Evolutionary conservation across 2,888 invertebrate species (phyloP).

Genomic region (Crematogaster levior): DNA sequence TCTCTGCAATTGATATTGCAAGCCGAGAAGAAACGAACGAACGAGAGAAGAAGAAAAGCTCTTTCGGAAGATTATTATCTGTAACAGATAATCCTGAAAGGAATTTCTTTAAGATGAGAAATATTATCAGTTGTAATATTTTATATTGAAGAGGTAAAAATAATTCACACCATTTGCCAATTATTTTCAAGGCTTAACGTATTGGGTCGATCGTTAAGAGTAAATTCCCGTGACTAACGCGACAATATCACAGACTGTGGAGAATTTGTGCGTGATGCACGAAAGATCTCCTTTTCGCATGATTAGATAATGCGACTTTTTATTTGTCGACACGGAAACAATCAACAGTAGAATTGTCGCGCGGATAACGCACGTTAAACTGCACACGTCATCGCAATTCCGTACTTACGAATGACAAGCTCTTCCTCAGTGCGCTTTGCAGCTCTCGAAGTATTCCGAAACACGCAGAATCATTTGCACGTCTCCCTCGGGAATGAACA

Average conservation of each 20-base stretch:
- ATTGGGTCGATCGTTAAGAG: constrained; percentile 53
- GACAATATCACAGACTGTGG: constrained; percentile 49
- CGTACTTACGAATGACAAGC: neutral
- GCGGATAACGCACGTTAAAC: neutral
- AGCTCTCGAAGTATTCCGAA: neutral
- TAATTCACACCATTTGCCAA: constrained; percentile 30
- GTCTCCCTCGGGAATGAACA: neutral
- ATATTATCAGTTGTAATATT: neutral
- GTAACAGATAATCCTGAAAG: too few relatives aligned
- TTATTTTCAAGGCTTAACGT: constrained; percentile 61
- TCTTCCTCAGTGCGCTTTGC: neutral
- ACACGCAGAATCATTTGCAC: neutral
- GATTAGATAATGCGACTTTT: neutral
- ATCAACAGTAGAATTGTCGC: neutral
- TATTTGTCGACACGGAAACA: neutral
- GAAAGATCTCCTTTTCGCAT: neutral
- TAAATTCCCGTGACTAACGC: constrained; percentile 50
- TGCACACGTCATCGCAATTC: neutral
- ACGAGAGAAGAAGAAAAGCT: too few relatives aligned
- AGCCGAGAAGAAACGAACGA: neutral
- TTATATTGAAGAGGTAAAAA: neutral
- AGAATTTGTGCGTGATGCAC: constrained; percentile 62
- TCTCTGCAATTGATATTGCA: neutral
- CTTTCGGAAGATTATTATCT: too few relatives aligned
- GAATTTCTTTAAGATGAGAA: neutral